These are phyloP conservation scores for Lathamus discolor DNA, from an alignment of 2,113 vertebrate species.

Conservation along the genomic window DNA sequence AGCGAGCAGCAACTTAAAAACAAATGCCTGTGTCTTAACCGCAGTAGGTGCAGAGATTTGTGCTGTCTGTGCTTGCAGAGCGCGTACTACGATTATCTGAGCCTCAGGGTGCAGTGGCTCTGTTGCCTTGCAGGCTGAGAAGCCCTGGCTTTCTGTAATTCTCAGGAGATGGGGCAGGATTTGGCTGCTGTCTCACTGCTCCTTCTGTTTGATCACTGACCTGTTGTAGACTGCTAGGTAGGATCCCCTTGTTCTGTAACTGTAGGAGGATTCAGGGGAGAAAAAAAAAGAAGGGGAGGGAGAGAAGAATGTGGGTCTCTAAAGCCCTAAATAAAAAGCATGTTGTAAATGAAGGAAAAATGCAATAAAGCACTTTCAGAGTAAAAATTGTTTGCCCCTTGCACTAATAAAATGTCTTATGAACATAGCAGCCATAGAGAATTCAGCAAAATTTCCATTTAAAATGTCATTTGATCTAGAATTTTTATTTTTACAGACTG, in stretches of 20 bases:
- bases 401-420: slow-evolving; percentile 31
- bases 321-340: slow-evolving; percentile 60
- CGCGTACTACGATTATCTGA: neutral
- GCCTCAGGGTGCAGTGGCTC: slow-evolving; percentile 29
- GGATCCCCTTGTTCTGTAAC: slow-evolving; percentile 75
- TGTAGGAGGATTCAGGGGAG: slow-evolving; percentile 69
- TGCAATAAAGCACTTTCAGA: slow-evolving; percentile 50
- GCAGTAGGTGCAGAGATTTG: neutral
- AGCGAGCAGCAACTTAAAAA: neutral
- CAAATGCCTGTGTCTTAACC: neutral
- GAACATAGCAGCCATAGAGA: slow-evolving; percentile 27
- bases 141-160: slow-evolving; percentile 42
- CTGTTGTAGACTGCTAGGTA: slow-evolving; percentile 80
- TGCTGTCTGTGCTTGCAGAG: neutral
- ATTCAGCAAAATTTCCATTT: slow-evolving; percentile 43
- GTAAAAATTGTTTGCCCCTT: slow-evolving; percentile 36
- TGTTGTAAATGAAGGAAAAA: slow-evolving; percentile 58
- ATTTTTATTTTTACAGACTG: slow-evolving; percentile 54
- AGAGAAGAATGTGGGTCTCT: slow-evolving; percentile 70
- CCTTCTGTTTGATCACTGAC: slow-evolving; percentile 90
- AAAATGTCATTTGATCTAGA: slow-evolving; percentile 42
- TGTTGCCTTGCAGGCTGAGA: neutral
- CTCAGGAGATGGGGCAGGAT: slow-evolving; percentile 59
- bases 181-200: slow-evolving; percentile 73
- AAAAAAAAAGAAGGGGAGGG: slow-evolving; percentile 30